These are phyloP conservation scores for Drosophila novamexicana DNA, from an alignment of 1,140 invertebrate species.

Conservation along the genomic window DNA sequence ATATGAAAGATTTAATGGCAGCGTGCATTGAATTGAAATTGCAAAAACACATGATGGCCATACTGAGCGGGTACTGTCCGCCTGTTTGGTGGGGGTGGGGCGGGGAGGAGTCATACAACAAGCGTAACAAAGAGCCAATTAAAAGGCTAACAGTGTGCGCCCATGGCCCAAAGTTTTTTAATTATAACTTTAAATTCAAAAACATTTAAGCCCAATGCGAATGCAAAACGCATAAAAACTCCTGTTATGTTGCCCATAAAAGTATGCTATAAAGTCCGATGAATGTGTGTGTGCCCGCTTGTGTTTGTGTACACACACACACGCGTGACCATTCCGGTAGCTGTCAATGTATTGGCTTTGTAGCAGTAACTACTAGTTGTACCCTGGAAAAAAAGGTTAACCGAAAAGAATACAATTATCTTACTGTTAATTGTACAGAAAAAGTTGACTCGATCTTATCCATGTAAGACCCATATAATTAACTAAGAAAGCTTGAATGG, in stretches of 20 bases:
- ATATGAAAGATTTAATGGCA: constrained; percentile 75
- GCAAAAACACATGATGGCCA: constrained; percentile 34
- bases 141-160: constrained; percentile 76
- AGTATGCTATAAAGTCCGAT: constrained; percentile 65
- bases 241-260: constrained; percentile 76
- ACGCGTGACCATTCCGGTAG: constrained; percentile 30
- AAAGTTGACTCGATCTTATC: too few relatives aligned
- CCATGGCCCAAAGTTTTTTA: constrained; percentile 70
- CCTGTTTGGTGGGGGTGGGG: background rate
- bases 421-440: too few relatives aligned
- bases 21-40: constrained; percentile 62
- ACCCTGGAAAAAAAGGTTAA: background rate
- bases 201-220: constrained; percentile 74
- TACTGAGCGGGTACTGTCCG: background rate
- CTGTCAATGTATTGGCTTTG: constrained; percentile 25
- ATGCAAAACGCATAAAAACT: constrained; percentile 70
- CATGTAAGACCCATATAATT: too few relatives aligned
- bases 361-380: constrained; percentile 48
- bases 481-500: too few relatives aligned
- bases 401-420: background rate
- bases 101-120: constrained; percentile 33
- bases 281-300: constrained; percentile 7
- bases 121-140: constrained; percentile 79
- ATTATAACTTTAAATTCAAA: constrained; percentile 83
- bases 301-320: constrained; percentile 9